Conservation (phyloP, 2,113 vertebrate species). For the Myotis lucifugus region DNA sequence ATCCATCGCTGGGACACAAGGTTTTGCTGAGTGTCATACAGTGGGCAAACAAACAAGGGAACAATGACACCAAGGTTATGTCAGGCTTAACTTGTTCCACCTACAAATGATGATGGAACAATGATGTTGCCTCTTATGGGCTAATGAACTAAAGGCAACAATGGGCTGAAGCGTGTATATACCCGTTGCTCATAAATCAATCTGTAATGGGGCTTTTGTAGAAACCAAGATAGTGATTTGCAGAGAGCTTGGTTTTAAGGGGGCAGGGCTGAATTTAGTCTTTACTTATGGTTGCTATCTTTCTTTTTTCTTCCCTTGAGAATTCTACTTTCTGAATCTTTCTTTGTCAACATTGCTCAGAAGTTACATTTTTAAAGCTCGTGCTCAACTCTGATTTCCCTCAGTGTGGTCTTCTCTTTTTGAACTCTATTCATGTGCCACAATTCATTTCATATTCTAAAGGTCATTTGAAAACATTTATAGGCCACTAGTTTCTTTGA, state of each 20-base stretch:
- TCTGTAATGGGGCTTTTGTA: neutral
- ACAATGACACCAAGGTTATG: constrained; percentile 46
- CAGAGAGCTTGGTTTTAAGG: neutral
- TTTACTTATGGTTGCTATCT: neutral
- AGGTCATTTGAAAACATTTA: neutral
- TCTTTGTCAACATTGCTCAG: neutral
- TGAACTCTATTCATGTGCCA: neutral
- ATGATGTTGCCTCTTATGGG: neutral
- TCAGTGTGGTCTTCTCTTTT: neutral
- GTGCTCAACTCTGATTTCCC: neutral
- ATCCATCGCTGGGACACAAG: neutral
- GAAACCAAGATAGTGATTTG: neutral
- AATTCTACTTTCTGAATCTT: neutral
- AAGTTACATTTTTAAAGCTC: neutral
- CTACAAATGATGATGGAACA: neutral
- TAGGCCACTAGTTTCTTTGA: neutral
- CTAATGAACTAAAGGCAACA: constrained; percentile 19
- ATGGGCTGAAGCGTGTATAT: neutral
- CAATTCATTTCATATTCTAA: neutral
- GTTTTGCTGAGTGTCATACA: neutral
- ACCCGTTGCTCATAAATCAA: neutral
- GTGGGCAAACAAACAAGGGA: constrained; percentile 26
- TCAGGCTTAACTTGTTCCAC: neutral
- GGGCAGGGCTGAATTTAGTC: neutral
- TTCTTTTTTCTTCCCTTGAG: neutral